Percentiles rank a stretch among this genome's conserved stretches.
Evolutionary conservation across 2,888 invertebrate species (phyloP).

Genomic region (Lomographa bimaculata): DNA sequence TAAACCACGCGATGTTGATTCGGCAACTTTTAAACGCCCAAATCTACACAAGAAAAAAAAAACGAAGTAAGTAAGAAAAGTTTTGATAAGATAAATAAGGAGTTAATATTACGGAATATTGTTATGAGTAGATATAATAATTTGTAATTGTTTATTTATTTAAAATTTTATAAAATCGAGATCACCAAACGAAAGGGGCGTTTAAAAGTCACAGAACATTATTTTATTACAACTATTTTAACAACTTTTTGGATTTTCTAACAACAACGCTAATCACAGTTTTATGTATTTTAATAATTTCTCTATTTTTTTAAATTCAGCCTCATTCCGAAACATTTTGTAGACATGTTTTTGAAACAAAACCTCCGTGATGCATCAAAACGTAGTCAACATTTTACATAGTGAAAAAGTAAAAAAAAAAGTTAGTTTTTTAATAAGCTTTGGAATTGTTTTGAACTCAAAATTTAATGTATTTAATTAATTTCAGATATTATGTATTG

Average conservation of each 20-base stretch:
- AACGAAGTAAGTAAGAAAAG: no score
- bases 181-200: slow-evolving; percentile 10
- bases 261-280: slow-evolving; percentile 50
- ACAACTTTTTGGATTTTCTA: slow-evolving; percentile 41
- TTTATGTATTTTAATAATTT: slow-evolving; percentile 29
- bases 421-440: no score
- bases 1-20: slow-evolving; percentile 30
- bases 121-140: no score
- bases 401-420: no score
- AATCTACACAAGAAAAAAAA: background rate
- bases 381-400: background rate
- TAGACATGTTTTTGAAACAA: slow-evolving; percentile 6
- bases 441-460: no score
- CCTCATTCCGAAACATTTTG: slow-evolving; percentile 10
- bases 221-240: slow-evolving; percentile 42
- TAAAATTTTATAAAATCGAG: no score
- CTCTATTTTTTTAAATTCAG: slow-evolving; percentile 11
- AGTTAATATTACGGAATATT: no score
- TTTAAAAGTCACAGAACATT: slow-evolving; percentile 33
- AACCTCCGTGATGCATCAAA: background rate
- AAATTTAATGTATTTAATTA: no score
- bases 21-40: slow-evolving; percentile 27
- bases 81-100: no score
- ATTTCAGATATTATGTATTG: no score
- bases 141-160: no score